phyloP scores from a whole-genome alignment of 2,113 vertebrate genomes.

The Marmota flaviventris region DNA sequence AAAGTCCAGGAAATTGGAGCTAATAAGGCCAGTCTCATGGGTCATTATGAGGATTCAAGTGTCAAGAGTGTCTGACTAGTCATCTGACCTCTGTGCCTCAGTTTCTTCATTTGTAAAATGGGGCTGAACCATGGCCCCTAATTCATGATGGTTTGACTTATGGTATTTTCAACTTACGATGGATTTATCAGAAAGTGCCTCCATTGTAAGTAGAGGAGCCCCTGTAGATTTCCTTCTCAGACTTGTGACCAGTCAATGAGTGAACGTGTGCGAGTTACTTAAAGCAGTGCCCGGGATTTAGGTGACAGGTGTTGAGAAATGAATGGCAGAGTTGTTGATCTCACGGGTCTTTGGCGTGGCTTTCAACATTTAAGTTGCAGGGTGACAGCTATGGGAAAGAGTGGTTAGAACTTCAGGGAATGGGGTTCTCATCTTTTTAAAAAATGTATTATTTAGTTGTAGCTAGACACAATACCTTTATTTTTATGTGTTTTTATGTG shows the following conservation, averaged over 20 bases:
- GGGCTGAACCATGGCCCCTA: neutral
- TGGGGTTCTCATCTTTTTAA: too few species aligned
- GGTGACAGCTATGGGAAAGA: neutral
- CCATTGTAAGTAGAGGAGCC: fast-evolving
- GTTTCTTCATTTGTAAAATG: neutral
- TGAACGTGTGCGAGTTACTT: fast-evolving
- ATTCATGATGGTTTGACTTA: neutral
- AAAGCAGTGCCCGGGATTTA: fast-evolving
- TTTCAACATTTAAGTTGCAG: neutral
- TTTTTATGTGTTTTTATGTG: too few species aligned
- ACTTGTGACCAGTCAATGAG: neutral
- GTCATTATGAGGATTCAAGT: neutral
- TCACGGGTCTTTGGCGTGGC: neutral
- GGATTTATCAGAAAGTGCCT: neutral
- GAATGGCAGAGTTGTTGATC: neutral
- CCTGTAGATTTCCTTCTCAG: neutral
- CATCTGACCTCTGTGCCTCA: neutral
- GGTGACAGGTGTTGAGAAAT: neutral
- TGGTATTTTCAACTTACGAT: neutral
- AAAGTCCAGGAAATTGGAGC: neutral
- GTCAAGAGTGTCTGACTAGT: neutral
- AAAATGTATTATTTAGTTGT: too few species aligned
- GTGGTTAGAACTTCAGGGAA: neutral
- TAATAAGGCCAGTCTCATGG: neutral
- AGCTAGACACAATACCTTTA: too few species aligned